These are phyloP conservation scores for Hemiprocne comata DNA, from an alignment of 2,113 vertebrate species.

Conservation along the genomic window DNA sequence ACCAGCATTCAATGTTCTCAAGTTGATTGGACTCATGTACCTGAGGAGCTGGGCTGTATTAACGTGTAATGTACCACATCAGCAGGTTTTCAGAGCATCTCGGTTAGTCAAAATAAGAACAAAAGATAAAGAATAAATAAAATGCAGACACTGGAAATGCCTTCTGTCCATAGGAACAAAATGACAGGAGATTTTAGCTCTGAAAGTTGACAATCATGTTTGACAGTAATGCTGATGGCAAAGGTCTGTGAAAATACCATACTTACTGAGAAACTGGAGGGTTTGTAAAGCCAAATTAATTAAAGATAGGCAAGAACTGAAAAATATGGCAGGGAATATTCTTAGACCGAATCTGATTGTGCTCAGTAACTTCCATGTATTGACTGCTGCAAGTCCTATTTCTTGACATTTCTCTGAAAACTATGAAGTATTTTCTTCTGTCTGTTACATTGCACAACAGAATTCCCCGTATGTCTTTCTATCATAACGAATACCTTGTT, in stretches of 20 bases:
- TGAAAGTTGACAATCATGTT: background rate
- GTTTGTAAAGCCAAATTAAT: background rate
- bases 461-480: background rate
- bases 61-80: slow-evolving; percentile 96
- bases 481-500: background rate
- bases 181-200: background rate
- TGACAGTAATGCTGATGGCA: background rate
- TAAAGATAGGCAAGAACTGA: background rate
- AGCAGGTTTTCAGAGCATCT: slow-evolving; percentile 96
- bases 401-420: background rate
- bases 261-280: background rate
- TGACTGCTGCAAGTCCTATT: background rate
- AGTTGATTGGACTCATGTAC: slow-evolving; percentile 97
- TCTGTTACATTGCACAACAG: background rate
- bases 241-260: background rate
- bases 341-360: background rate
- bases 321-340: background rate
- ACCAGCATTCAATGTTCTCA: slow-evolving; percentile 96
- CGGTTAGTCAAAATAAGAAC: slow-evolving; percentile 78
- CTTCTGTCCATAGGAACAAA: background rate
- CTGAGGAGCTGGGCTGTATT: slow-evolving; percentile 97
- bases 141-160: background rate
- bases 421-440: background rate
- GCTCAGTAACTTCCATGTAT: background rate
- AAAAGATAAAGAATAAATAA: background rate